These are phyloP conservation scores for Himantopus leucocephalus DNA, from an alignment of 2,113 vertebrate genomes.

Conservation along the genomic window DNA sequence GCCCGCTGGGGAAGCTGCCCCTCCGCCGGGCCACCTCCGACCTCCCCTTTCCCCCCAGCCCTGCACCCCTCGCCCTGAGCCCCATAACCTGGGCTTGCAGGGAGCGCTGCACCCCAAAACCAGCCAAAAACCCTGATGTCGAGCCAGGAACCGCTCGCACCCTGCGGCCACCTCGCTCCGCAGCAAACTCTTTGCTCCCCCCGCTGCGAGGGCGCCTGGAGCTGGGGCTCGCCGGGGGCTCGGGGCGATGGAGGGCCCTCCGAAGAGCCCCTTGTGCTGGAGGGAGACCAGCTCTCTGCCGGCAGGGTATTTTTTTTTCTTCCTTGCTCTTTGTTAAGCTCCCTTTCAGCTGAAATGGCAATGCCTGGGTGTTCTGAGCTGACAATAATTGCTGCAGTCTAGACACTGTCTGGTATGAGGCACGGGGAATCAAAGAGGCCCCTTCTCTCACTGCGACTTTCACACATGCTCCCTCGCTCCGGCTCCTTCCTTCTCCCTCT, in stretches of 20 bases:
- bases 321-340: conserved; percentile 78
- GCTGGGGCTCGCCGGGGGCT: background rate
- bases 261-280: conserved; percentile 49
- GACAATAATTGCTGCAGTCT: conserved; percentile 94
- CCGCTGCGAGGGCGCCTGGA: background rate
- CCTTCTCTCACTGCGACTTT: conserved; percentile 70
- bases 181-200: background rate
- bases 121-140: rapidly evolving
- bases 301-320: conserved; percentile 62
- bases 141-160: rapidly evolving
- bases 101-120: background rate
- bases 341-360: conserved; percentile 85
- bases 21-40: rapidly evolving
- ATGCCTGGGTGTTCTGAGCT: conserved; percentile 88
- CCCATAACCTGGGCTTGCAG: background rate
- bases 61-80: background rate
- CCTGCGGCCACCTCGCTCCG: rapidly evolving
- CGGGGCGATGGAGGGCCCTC: background rate
- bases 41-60: background rate
- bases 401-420: conserved; percentile 92
- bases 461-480: conserved; percentile 66
- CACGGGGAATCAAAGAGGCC: conserved; percentile 74
- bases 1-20: background rate
- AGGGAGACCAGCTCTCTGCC: conserved; percentile 60
- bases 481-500: conserved; percentile 78